Percentiles rank a stretch among this genome's conserved stretches.
Evolutionary conservation across 1,140 invertebrate genomes (phyloP).

Genomic region (Leguminivora glycinivorella): DNA sequence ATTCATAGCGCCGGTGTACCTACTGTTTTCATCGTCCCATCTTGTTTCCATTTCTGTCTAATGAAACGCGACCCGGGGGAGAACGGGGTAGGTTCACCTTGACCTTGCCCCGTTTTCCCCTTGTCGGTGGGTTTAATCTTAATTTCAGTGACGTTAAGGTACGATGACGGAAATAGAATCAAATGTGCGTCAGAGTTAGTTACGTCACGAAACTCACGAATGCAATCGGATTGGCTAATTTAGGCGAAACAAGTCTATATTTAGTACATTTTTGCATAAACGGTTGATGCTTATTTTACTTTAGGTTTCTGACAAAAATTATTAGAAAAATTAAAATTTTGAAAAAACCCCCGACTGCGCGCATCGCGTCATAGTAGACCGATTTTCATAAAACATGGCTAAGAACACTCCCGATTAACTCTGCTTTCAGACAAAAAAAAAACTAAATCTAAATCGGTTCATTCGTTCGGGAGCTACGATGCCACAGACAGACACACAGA

Average conservation of each 20-base stretch:
- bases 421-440: no score
- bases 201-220: background rate
- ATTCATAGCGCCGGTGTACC: background rate
- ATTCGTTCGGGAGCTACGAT: no score
- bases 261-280: background rate
- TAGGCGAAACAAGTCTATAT: background rate
- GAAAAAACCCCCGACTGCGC: no score
- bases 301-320: no score
- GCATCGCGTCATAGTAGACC: no score
- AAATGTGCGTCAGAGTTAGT: background rate
- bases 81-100: background rate
- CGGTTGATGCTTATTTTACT: background rate
- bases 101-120: background rate
- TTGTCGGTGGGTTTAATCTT: background rate
- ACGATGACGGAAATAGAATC: conserved; percentile 2
- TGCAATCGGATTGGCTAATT: background rate
- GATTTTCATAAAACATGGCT: no score
- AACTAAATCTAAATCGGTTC: no score
- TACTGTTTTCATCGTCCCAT: background rate
- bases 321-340: no score
- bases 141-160: conserved; percentile 3
- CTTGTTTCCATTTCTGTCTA: background rate
- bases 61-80: background rate
- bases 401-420: background rate
- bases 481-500: no score